Conservation (phyloP, 2,797 vertebrate genomes). For the Odontamblyopus lacepedii region DNA sequence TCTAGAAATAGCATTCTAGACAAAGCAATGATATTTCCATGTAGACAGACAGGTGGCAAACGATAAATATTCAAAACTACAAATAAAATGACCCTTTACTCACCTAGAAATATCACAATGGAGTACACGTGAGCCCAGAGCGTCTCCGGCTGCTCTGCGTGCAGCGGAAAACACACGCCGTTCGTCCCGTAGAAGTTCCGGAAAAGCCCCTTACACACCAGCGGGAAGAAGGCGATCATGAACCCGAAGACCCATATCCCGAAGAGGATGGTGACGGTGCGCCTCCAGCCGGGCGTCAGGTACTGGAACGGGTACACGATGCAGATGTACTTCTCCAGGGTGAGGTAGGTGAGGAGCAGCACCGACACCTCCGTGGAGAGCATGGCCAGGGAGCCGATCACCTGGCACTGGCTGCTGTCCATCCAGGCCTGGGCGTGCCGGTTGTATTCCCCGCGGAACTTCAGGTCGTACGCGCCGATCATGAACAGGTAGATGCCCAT, state of each 20-base stretch:
- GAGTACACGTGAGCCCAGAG: conserved; percentile 91
- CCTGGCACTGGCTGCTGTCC: conserved; percentile 91
- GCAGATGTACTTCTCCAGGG: conserved; percentile 97
- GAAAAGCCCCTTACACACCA: conserved; percentile 89
- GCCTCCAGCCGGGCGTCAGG: conserved; percentile 86
- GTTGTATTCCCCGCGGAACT: conserved; percentile 96
- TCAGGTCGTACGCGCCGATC: conserved; percentile 93
- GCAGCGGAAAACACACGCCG: conserved; percentile 95
- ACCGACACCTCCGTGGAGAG: conserved; percentile 97
- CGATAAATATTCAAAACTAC: too few relatives aligned
- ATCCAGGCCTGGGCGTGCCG: conserved; percentile 95
- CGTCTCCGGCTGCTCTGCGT: conserved; percentile 92
- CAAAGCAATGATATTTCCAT: too few relatives aligned
- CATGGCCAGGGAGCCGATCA: conserved; percentile 93
- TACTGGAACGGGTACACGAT: conserved; percentile 96
- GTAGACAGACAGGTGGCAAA: too few relatives aligned
- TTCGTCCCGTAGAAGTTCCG: conserved; percentile 96
- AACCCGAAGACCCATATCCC: conserved; percentile 93
- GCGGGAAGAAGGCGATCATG: conserved; percentile 87
- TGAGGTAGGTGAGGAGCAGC: conserved; percentile 93
- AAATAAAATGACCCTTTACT: conserved; percentile 37
- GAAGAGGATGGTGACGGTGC: conserved; percentile 86
- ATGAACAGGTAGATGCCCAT: conserved; percentile 98
- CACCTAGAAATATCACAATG: conserved; percentile 94
- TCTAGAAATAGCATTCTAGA: too few relatives aligned